Base-by-base conservation (phyloP, 2,888 invertebrate species). In the Siphlonurus alternatus region DNA sequence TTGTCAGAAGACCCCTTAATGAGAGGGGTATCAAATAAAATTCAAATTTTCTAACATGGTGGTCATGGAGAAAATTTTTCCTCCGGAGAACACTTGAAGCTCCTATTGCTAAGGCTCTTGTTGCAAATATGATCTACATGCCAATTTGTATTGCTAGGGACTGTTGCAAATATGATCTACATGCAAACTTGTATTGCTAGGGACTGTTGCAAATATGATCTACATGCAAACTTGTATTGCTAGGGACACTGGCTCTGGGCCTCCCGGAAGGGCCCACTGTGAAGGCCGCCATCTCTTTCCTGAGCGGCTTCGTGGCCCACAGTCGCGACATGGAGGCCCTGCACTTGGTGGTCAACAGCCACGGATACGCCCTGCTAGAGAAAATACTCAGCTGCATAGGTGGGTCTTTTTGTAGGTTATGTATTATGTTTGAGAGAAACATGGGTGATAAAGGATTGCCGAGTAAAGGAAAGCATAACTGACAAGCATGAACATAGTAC, bases 211-310 rank as follows among this genome's bases (percentile, higher is more conserved):
- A 53, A 63, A 7, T 63, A 54, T 63, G 10, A 23, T 61, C 63
- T 56, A 23, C 3, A 25, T 23, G 23, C 65, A 18, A n/a, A 23
- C 2, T 61, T 67, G 72, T 72, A 23, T n/a, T n/a, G n/a, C n/a
- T 71, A 83, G 86, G 81, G 63, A 78, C 82, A 38, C 73, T 81
- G 66, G 83, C 83, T 65, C 72, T 87, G 67, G 74, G 76, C 56
- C 72, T 86, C 66, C 82, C 83, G 18, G 87, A 87, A 75, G 74
- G 77, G 22, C 78, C 77, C 61, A 80, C 83, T 1, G 78, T 82
- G 7, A 84, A 81, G 72, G 78, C 83, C 5, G 79, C 83, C 7
- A 78, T 81, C 5, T 76, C 75, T 59, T 87, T 86, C 72, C 73
- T 87, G 66, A 79, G 76, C 19, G 80, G 81, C 70, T 82, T 85